These are phyloP conservation scores for Monopterus albus DNA, from an alignment of 2,113 vertebrate species.

Conservation along the genomic window DNA sequence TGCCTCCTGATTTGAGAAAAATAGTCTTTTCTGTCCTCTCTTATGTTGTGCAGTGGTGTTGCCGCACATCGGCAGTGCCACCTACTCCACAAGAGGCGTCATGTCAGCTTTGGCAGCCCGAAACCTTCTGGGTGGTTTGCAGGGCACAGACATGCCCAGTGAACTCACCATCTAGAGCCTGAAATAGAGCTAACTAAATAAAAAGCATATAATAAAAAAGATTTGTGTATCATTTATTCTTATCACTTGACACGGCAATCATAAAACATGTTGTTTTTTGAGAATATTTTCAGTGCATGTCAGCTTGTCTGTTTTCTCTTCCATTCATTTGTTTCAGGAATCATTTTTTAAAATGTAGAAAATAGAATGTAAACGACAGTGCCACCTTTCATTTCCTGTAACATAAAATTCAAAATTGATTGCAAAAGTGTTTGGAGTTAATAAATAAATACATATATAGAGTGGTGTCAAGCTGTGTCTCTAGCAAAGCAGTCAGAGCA, in stretches of 20 bases:
- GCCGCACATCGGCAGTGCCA: constrained; percentile 82
- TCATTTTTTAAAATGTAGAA: too few relatives aligned
- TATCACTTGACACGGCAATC: background rate
- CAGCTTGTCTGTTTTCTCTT: too few relatives aligned
- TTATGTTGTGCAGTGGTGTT: constrained; percentile 74
- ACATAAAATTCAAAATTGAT: too few relatives aligned
- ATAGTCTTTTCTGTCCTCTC: constrained; percentile 3
- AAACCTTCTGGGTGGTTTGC: constrained; percentile 82
- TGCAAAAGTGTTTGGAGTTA: too few relatives aligned
- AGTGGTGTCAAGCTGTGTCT: background rate
- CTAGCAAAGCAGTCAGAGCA: constrained; percentile 76
- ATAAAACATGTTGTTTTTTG: background rate
- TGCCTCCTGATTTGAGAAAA: background rate
- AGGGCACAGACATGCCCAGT: constrained; percentile 78
- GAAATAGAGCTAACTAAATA: background rate
- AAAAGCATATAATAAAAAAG: too few relatives aligned
- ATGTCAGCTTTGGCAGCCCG: constrained; percentile 81
- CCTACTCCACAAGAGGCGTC: constrained; percentile 81
- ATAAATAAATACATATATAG: too few relatives aligned
- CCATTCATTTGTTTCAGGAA: too few relatives aligned
- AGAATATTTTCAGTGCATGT: constrained; percentile 10
- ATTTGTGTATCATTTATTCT: constrained; percentile 36
- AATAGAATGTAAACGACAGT: too few relatives aligned
- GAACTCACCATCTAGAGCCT: constrained; percentile 73
- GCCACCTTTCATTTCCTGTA: too few relatives aligned